Evolutionary conservation across 2,113 vertebrate species (phyloP), one percentile per base, ranked within the genome.

Genomic region (Prietella phreatophila): DNA sequence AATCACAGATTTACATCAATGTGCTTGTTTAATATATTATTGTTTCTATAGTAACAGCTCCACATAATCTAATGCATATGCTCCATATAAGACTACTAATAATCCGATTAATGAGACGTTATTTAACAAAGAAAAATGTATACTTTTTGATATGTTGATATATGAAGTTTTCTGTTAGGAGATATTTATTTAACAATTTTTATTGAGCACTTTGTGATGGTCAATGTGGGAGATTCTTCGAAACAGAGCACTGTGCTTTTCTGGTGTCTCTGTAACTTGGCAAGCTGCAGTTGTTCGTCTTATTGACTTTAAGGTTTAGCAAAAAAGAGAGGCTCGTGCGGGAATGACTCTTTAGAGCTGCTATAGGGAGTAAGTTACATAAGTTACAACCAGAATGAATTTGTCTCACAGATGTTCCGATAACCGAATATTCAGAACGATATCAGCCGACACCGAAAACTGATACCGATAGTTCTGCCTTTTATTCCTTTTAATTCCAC

Each of bases 31-130:
- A 55, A 55, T 9, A 25, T 4, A 0, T 36, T 60, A 82, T 25
- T 60, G 80, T 82, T 60, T 60, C 30, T 82, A 39, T 82, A 60
- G 30, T 82, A 82, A 60, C 80, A 25, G 19, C 19, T 60, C 33
- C 5, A 60, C 56, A 60, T 39, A 33, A 56, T 19, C 0, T 10
- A 82, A 60, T 33, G 25, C 55, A 60, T 17, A 30, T 39, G 30
- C 56, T 82, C 33, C 9, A 22, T 25, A 13, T 33, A 79, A 79
- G 55, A 30, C 30, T 81, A 60, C 58, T 60, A 82, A 82, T 82
- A 60, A 60, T 60, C 33, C 13, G 20, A 58, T 81, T 60, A 58
- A 20, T 58, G 58, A 22, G 4, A 5, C 22, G 30, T 81, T 55
- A 50, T 76, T 47, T 25, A 47, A 50, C 22, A 14, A 76, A 50